Evolutionary conservation across 2,888 invertebrate species (phyloP).

Genomic region (Pterostichus niger): DNA sequence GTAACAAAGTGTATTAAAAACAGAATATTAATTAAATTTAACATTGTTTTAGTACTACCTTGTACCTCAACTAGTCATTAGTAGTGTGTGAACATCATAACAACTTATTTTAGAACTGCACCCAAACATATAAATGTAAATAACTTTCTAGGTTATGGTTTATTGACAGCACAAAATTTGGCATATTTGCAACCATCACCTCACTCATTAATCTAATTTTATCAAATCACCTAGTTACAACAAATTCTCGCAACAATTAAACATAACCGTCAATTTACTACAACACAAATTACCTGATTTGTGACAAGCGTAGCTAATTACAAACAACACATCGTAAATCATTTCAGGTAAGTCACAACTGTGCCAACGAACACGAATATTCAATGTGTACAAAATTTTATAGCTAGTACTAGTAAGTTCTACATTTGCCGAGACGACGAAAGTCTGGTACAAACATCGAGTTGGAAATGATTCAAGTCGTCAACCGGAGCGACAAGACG

Average conservation of each 20-base stretch:
- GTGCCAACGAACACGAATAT: constrained; percentile 21
- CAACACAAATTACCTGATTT: constrained; percentile 47
- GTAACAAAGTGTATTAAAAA: no score
- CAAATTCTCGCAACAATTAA: constrained; percentile 37
- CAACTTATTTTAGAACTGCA: neutral
- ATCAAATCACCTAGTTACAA: constrained; percentile 17
- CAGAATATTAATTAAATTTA: no score
- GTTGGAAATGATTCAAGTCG: neutral
- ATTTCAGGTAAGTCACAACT: constrained; percentile 34
- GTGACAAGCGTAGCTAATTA: constrained; percentile 51
- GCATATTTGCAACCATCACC: neutral
- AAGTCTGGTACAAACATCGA: neutral
- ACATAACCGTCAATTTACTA: constrained; percentile 42
- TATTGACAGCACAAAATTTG: constrained; percentile 16
- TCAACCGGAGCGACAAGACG: neutral
- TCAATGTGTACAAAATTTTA: constrained; percentile 2
- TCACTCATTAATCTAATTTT: constrained; percentile 42
- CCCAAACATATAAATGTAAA: constrained; percentile 5
- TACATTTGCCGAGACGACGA: neutral
- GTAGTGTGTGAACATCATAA: neutral
- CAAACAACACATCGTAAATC: constrained; percentile 42
- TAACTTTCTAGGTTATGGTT: constrained; percentile 19
- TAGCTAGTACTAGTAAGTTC: neutral
- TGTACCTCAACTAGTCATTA: neutral
- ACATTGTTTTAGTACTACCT: neutral